Conservation (phyloP, 2,797 vertebrate species). For the Tachyglossus aculeatus region DNA sequence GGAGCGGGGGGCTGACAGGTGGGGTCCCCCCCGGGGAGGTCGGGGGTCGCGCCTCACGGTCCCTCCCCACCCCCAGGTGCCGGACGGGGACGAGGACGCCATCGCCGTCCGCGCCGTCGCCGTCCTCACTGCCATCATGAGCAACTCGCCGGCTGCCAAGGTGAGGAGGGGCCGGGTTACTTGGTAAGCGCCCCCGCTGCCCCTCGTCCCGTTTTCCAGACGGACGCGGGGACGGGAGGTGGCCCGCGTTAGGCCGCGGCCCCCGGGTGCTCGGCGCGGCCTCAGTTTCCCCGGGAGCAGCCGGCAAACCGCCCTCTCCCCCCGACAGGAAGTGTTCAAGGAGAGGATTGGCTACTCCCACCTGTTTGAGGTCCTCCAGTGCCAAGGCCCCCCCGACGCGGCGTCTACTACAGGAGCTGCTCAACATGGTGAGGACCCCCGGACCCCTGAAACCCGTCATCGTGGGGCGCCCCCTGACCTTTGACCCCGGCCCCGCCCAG, state of each 20-base stretch:
- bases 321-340: conserved; percentile 93
- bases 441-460: no score
- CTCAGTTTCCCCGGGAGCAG: background rate
- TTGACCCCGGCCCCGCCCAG: no score
- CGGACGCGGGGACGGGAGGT: background rate
- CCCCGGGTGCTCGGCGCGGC: background rate
- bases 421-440: conserved; percentile 91
- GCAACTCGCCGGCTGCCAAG: conserved; percentile 92
- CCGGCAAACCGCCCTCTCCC: background rate
- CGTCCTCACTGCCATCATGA: conserved; percentile 96
- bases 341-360: conserved; percentile 95
- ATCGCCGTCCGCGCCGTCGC: conserved; percentile 91
- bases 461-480: no score
- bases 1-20: background rate
- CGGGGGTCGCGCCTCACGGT: background rate
- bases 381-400: conserved; percentile 90
- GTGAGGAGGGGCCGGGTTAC: conserved; percentile 67
- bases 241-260: background rate
- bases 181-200: background rate
- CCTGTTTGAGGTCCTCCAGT: conserved; percentile 91
- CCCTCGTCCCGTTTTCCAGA: background rate
- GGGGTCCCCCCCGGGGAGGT: background rate
- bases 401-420: conserved; percentile 90
- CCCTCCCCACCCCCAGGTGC: conserved; percentile 71
- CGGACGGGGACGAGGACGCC: conserved; percentile 80